A percentile compares a stretch with the other conserved stretches of the same genome.
Conservation (phyloP, 2,113 vertebrate genomes). For the Chelonoidis abingdonii region DNA sequence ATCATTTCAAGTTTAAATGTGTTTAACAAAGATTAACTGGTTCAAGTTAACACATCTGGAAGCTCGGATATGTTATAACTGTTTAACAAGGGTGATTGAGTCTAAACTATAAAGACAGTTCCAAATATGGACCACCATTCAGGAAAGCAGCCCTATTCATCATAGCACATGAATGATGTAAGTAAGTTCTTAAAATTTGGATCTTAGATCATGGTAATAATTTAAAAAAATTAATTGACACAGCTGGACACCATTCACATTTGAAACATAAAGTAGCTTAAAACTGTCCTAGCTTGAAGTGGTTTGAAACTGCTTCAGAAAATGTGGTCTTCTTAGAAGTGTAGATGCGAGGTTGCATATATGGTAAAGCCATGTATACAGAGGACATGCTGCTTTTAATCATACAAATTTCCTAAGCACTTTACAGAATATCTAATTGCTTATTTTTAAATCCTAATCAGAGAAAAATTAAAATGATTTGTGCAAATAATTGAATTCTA, state of each 20-base stretch:
- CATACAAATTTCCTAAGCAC: not conserved
- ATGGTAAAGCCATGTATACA: not conserved
- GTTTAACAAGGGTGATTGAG: not conserved
- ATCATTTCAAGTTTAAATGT: not conserved
- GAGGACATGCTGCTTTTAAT: not conserved
- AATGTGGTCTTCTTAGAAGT: not conserved
- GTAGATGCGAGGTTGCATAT: not conserved
- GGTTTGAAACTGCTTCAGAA: not conserved
- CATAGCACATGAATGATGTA: not conserved
- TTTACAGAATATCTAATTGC: not conserved
- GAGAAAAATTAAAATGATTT: not conserved
- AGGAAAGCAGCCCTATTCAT: not conserved
- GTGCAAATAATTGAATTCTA: not conserved
- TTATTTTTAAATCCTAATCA: not conserved
- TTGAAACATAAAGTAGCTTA: not conserved
- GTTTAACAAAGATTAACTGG: not conserved
- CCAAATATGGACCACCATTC: not conserved
- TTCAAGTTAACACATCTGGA: not conserved
- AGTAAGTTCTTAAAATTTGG: not conserved
- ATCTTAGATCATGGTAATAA: not conserved
- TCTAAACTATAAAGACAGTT: not conserved
- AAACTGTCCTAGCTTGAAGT: not conserved
- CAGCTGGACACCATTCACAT: not conserved
- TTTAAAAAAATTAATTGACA: not conserved
- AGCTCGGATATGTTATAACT: not conserved